These are phyloP conservation scores for Tiphia femorata DNA, from an alignment of 2,888 invertebrate species.

Conservation along the genomic window DNA sequence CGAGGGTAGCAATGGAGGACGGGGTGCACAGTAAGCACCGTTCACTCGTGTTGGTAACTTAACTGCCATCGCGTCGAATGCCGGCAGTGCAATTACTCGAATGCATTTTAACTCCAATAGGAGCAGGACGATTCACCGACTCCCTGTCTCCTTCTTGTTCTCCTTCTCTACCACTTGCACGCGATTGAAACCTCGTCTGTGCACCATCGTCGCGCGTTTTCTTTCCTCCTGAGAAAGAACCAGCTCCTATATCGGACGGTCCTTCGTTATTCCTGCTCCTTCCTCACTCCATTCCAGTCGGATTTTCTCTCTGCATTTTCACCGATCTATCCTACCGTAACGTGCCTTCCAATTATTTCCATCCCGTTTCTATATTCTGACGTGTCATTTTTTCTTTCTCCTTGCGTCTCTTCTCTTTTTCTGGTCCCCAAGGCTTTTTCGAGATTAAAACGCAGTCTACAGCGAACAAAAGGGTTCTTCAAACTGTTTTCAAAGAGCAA, in stretches of 20 bases:
- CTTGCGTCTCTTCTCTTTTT: background rate
- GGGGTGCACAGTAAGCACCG: constrained; percentile 9
- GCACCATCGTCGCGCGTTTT: constrained; percentile 11
- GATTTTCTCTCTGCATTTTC: background rate
- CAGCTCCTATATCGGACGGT: background rate
- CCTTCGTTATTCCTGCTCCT: background rate
- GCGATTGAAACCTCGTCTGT: background rate
- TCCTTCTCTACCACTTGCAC: constrained; percentile 5
- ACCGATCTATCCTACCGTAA: too few relatives aligned
- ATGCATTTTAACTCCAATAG: constrained; percentile 21
- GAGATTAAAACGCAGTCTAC: constrained; percentile 30
- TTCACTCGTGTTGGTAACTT: constrained; percentile 16
- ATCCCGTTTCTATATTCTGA: background rate
- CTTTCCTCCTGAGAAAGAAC: too few relatives aligned
- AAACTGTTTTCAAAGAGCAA: background rate
- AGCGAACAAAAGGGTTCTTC: background rate
- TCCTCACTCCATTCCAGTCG: background rate
- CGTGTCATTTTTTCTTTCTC: constrained; percentile 3
- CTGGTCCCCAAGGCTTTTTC: constrained; percentile 2
- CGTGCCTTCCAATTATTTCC: too few relatives aligned
- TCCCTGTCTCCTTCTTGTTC: constrained; percentile 6
- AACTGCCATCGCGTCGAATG: constrained; percentile 16
- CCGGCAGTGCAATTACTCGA: constrained; percentile 26
- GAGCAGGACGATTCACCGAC: constrained; percentile 14
- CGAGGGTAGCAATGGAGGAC: too few relatives aligned